These are phyloP conservation scores for Pseudococcus viburni DNA, from an alignment of 2,888 invertebrate genomes.

Conservation along the genomic window DNA sequence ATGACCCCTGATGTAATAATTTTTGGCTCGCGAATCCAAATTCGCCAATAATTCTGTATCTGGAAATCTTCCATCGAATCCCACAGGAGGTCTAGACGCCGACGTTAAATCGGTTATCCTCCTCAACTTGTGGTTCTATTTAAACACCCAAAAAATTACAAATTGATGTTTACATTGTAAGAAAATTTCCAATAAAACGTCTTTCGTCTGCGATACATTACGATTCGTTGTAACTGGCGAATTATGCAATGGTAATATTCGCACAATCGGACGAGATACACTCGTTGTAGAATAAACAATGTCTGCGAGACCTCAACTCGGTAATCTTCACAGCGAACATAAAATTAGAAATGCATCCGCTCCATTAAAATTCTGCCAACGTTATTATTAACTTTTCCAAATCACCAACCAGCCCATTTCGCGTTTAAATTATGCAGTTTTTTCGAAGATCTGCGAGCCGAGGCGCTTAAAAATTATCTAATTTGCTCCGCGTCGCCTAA, in stretches of 20 bases:
- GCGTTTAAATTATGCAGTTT: conserved; percentile 1
- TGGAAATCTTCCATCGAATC: neutral
- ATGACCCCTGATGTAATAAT: neutral
- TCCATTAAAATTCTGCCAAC: conserved; percentile 53
- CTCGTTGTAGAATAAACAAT: conserved; percentile 8
- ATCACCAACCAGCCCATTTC: neutral
- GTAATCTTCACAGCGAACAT: conserved; percentile 7
- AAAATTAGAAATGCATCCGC: conserved; percentile 55
- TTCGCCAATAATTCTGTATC: neutral
- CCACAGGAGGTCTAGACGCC: neutral
- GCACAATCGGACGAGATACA: neutral
- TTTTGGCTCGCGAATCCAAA: neutral
- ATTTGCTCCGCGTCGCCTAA: conserved; percentile 8
- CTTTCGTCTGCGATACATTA: neutral
- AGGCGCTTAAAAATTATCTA: conserved; percentile 39
- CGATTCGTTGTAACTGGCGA: neutral
- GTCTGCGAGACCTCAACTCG: neutral
- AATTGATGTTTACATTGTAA: neutral
- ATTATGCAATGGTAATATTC: neutral
- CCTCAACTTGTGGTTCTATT: neutral
- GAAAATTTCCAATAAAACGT: neutral
- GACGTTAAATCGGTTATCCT: neutral
- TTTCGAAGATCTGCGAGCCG: neutral
- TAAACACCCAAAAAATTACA: neutral
- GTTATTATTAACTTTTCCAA: conserved; percentile 43